Evolutionary conservation across 2,113 vertebrate species (phyloP).

Genomic region (Rhinolophus sinicus): DNA sequence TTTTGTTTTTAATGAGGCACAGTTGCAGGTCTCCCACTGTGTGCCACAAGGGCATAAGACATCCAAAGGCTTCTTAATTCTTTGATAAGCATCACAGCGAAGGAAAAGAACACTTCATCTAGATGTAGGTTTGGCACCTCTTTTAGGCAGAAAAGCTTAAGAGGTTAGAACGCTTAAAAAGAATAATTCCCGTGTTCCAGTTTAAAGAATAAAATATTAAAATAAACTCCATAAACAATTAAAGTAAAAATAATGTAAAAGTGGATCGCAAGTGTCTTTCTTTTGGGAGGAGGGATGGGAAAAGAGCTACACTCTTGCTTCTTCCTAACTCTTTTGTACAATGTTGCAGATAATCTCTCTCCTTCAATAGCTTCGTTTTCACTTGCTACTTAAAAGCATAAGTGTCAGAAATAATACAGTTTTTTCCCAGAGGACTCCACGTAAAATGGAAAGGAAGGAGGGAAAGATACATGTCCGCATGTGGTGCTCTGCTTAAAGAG

Average conservation of each 20-base stretch:
- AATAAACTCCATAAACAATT: neutral
- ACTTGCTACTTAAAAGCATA: slow-evolving; percentile 3
- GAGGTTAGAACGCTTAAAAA: slow-evolving; percentile 11
- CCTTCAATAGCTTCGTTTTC: neutral
- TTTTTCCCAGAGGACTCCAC: neutral
- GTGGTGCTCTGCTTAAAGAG: neutral
- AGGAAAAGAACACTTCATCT: slow-evolving; percentile 50
- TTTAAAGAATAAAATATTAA: slow-evolving; percentile 12
- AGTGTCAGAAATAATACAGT: neutral
- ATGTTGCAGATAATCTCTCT: neutral
- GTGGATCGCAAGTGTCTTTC: slow-evolving; percentile 24
- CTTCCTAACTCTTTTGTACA: neutral
- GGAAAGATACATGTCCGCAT: neutral
- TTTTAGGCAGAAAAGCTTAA: slow-evolving; percentile 40
- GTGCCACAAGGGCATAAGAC: slow-evolving; percentile 41
- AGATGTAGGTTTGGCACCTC: neutral
- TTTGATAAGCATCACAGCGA: slow-evolving; percentile 29
- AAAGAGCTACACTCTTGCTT: neutral
- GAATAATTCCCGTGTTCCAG: neutral
- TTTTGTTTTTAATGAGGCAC: slow-evolving; percentile 66
- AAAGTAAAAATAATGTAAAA: slow-evolving; percentile 33
- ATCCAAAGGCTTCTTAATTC: slow-evolving; percentile 24
- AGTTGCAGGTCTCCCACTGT: slow-evolving; percentile 6
- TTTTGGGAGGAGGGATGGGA: neutral
- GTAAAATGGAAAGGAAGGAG: neutral